Evolutionary conservation across 2,888 invertebrate species (phyloP), one percentile per base, ranked within the genome.

Genomic region (Lomographa bimaculata): DNA sequence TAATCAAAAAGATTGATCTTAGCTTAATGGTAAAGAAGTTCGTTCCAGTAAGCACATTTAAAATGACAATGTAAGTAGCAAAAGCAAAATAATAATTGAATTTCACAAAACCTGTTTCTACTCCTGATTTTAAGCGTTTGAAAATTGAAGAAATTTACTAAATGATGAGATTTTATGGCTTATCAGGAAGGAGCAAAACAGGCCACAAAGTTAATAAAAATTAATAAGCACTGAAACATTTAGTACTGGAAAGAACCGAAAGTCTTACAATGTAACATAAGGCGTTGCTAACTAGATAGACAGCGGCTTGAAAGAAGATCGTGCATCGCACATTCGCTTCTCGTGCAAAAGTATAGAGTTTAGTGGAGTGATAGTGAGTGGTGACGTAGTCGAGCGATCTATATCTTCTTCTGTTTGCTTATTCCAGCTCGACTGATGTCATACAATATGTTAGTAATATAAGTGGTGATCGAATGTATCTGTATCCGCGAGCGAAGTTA

Each of bases 281-380:
- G 86, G 87, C 87, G 69, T 80, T 78, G 73, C 87, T 87, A 89
- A 82, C 87, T 87, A 87, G 75, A 82, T 78, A 86, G 84, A 85
- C 69, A 85, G 87, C 87, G 83, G 86, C 83, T 86, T 84, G 81
- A 86, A 87, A 84, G 83, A 84, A 85, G 83, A 80, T 77, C 89
- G 89, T 89, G 89, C 87, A 87, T 79, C 72, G 87, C 87, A 85
- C 86, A 87, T 89, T 89, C 87, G 87, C 86, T 81, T 83, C 79
- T 86, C 87, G 87, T 89, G 87, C 87, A 89, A 78, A 72, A 84
- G 76, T 68, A 84, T n/a, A n/a, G 70, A 80, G 65, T 74, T 82
- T 64, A 73, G 84, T 84, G 84, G 69, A 70, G 77, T 83, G 82
- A 66, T 65, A 73, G 82, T 85, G 86, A 82, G 72, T 74, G 77